Base-by-base conservation (phyloP, 2,113 vertebrate species). In the Turdus rufiventris region DNA sequence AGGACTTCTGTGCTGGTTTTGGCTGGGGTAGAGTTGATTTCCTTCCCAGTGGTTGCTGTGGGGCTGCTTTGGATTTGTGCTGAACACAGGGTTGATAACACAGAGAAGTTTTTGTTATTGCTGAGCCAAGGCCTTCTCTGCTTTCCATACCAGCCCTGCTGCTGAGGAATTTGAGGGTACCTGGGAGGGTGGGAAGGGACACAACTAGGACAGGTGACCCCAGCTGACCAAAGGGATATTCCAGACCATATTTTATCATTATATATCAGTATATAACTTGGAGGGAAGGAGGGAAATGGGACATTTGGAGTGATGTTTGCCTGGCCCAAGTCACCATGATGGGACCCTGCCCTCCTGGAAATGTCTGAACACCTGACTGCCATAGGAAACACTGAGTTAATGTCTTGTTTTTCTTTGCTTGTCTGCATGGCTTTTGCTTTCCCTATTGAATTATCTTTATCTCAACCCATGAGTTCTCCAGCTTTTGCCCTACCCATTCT, bases 81-180 rank as follows among this genome's bases (percentile, higher is more conserved):
- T 71, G 48, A 17, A 0, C 24, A 20, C n/a, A 16, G 23, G 18
- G 38, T 3, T 47, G 47, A 24, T 34, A 34, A 40, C 4, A 38
- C 8, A 70, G 40, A 62, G 48, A 31, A 62, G 29, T 25, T 87
- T 78, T 56, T 63, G 74, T 21, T 20, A 1, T 31, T 48, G 31
- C 25, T 79, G 57, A 63, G 56, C 48, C 48, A 34, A 12, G 29
- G 7, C 7, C 7, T 48, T 25, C 10, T 4, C 40, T 62, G 85
- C 16, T 54, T n/a, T 19, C 18, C 0, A 0, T 10, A 2, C 5
- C 1, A 15, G 14, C 7, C 31, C 2, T 0, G 0, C 31, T 36
- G 66, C 31, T 5, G 14, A 61, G 15, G 54, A 45, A 9, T 3
- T 0, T 28, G 23, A 3, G 21, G 9, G 10, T 19, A 15, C 28